Evolutionary conservation across 2,888 invertebrate species (phyloP).

Genomic region (Proisotoma minuta): DNA sequence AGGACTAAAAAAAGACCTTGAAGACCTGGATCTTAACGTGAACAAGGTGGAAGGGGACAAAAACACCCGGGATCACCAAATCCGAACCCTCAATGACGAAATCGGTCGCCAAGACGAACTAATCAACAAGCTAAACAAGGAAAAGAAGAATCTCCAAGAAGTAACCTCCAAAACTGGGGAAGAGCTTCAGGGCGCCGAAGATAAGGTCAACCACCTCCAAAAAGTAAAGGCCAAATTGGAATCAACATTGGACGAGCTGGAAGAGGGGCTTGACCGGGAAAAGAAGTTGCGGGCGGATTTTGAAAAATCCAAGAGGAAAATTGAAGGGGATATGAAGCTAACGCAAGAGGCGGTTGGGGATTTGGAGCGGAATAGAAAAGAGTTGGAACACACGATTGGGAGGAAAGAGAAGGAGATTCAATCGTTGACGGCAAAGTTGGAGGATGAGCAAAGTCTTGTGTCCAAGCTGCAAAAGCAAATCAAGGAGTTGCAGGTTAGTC

Average conservation of each 20-base stretch:
- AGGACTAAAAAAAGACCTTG: conserved; percentile 90
- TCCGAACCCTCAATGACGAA: conserved; percentile 96
- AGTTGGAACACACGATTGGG: conserved; percentile 91
- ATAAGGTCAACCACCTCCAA: conserved; percentile 99
- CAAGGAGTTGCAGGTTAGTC: conserved; percentile 98
- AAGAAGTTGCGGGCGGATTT: conserved; percentile 97
- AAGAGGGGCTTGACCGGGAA: conserved; percentile 97
- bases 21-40: conserved; percentile 88
- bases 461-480: conserved; percentile 97
- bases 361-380: conserved; percentile 96
- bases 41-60: conserved; percentile 96
- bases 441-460: conserved; percentile 97
- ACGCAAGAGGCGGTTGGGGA: conserved; percentile 96
- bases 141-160: conserved; percentile 97
- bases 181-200: conserved; percentile 94
- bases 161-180: conserved; percentile 86
- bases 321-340: conserved; percentile 97
- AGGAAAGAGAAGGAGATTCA: conserved; percentile 99
- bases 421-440: conserved; percentile 90
- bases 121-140: conserved; percentile 98
- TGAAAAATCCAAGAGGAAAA: conserved; percentile 97
- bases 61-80: conserved; percentile 97
- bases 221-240: conserved; percentile 99
- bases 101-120: conserved; percentile 99
- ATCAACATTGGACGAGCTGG: conserved; percentile 96